Conservation (phyloP, 2,888 invertebrate species). For the Amorpha juglandis region DNA sequence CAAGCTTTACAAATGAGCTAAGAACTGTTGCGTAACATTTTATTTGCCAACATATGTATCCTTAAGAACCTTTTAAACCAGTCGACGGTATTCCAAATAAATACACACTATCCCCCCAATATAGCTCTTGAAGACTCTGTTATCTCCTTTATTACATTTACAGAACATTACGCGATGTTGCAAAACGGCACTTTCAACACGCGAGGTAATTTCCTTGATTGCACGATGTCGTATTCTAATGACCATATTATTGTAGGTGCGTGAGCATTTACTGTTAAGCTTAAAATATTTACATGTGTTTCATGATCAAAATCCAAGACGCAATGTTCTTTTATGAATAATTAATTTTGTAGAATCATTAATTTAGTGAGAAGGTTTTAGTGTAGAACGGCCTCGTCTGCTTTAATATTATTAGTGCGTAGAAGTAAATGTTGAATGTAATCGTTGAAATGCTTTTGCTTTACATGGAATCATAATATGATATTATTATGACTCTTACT, state of each 20-base stretch:
- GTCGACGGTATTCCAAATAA: conserved; percentile 3
- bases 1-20: too few relatives aligned
- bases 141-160: conserved; percentile 52
- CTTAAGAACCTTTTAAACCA: too few relatives aligned
- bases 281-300: background rate
- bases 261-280: conserved; percentile 28
- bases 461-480: too few relatives aligned
- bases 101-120: conserved; percentile 16
- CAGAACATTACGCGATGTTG: conserved; percentile 53
- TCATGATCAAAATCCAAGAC: background rate
- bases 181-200: conserved; percentile 51
- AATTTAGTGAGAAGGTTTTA: background rate
- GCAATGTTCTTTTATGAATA: conserved; percentile 4
- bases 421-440: background rate
- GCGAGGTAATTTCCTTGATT: conserved; percentile 53
- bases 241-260: conserved; percentile 41
- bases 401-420: background rate
- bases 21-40: background rate
- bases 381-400: background rate
- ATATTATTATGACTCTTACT: too few relatives aligned
- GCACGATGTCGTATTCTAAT: conserved; percentile 49
- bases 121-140: conserved; percentile 24
- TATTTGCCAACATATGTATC: background rate
- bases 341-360: background rate
- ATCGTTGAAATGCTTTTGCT: background rate